phyloP scores from a whole-genome alignment of 2,113 vertebrate species.

The Melanerpes formicivorus region DNA sequence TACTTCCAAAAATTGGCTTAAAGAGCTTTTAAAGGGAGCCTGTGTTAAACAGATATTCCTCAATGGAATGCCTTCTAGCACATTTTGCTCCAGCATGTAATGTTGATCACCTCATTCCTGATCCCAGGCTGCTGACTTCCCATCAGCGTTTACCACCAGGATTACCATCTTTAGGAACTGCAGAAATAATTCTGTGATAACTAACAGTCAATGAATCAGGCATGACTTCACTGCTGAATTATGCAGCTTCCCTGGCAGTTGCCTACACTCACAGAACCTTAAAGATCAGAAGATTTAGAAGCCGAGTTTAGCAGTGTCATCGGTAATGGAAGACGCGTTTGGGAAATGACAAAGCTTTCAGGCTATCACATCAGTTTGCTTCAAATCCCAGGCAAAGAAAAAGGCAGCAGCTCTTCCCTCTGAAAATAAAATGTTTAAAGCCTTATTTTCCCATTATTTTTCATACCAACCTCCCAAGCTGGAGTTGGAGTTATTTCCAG shows the following conservation, averaged over 20 bases:
- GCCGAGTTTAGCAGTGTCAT: not conserved
- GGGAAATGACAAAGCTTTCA: not conserved
- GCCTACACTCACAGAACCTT: not conserved
- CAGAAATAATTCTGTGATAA: not conserved
- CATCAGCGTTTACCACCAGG: not conserved
- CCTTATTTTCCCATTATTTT: not conserved
- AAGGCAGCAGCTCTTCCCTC: not conserved
- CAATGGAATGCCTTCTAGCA: not conserved
- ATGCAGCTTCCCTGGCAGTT: conserved; percentile 15
- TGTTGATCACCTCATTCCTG: not conserved
- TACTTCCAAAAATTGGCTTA: not conserved
- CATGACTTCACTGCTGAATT: conserved; percentile 11
- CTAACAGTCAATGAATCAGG: not conserved
- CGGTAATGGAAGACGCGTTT: not conserved
- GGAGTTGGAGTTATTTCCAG: not conserved
- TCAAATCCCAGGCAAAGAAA: not conserved
- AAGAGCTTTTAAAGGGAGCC: not conserved
- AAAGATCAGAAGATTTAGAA: conserved; percentile 16
- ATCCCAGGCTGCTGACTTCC: not conserved
- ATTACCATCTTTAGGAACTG: conserved; percentile 4
- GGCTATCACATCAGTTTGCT: not conserved
- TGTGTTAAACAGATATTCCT: not conserved
- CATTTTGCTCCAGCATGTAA: not conserved
- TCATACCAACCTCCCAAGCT: not conserved
- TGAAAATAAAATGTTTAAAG: not conserved